A percentile compares a stretch with the other conserved stretches of the same genome.
phyloP scores from a whole-genome alignment of 1,140 invertebrate genomes.

The Nymphalis io region DNA sequence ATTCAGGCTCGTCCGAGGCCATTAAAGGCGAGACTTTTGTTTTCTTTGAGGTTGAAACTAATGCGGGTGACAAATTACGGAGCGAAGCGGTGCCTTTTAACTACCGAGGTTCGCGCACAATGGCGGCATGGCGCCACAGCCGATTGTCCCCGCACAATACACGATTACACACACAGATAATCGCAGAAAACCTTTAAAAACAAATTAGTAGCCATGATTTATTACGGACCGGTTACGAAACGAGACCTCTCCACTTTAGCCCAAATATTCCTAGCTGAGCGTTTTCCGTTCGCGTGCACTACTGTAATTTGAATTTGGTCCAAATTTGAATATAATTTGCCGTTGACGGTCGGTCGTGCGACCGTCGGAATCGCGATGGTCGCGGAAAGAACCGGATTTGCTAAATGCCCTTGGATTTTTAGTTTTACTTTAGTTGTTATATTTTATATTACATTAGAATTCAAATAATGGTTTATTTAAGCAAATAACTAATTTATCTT shows the following conservation, averaged over 20 bases:
- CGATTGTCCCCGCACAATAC: constrained; percentile 65
- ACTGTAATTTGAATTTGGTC: constrained; percentile 77
- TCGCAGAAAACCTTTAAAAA: constrained; percentile 77
- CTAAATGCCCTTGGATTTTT: constrained; percentile 30
- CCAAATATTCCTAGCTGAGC: constrained; percentile 6
- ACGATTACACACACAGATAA: constrained; percentile 70
- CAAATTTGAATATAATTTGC: constrained; percentile 78
- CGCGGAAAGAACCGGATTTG: constrained; percentile 44
- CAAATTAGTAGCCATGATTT: constrained; percentile 79
- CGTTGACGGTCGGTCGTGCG: constrained; percentile 55
- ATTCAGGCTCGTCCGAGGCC: constrained; percentile 49
- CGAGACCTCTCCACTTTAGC: constrained; percentile 21
- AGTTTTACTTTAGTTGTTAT: background rate
- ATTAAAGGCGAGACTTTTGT: constrained; percentile 64
- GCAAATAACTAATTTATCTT: background rate
- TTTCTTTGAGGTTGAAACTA: constrained; percentile 45
- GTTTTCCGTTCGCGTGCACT: constrained; percentile 72
- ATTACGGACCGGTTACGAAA: constrained; percentile 68
- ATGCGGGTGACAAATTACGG: constrained; percentile 69
- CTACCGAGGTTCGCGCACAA: constrained; percentile 46
- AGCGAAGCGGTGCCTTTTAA: constrained; percentile 55
- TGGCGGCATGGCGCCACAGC: constrained; percentile 53
- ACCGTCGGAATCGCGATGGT: constrained; percentile 42
- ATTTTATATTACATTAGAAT: background rate
- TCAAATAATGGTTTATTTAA: background rate